A percentile compares a stretch with the other conserved stretches of the same genome.
Evolutionary conservation across 1,140 invertebrate genomes (phyloP).

Genomic region (Trichonephila clavipes): DNA sequence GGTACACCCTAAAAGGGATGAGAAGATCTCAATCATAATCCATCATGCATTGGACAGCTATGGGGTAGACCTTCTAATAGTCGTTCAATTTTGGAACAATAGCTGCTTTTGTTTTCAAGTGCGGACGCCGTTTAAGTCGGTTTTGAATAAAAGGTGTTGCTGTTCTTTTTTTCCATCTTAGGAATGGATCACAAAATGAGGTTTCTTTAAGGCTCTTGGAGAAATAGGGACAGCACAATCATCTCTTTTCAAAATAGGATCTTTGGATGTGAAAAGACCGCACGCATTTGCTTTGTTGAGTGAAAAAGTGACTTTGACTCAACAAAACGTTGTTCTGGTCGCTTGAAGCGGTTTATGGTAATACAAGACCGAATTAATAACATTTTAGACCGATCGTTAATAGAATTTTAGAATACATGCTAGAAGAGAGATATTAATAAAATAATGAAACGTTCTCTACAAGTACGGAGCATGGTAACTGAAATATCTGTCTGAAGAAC

Average conservation of each 20-base stretch:
- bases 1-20: slow-evolving; percentile 20
- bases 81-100: slow-evolving; percentile 61
- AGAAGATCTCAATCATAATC: slow-evolving; percentile 65
- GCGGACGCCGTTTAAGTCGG: slow-evolving; percentile 40
- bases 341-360: too few relatives aligned
- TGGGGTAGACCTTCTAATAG: slow-evolving; percentile 66
- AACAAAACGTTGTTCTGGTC: too few relatives aligned
- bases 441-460: too few relatives aligned
- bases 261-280: neutral
- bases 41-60: slow-evolving; percentile 65
- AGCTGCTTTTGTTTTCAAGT: slow-evolving; percentile 60
- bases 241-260: neutral
- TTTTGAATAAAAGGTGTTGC: neutral
- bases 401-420: too few relatives aligned
- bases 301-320: neutral
- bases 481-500: too few relatives aligned
- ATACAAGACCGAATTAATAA: too few relatives aligned
- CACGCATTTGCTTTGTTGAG: slow-evolving; percentile 1
- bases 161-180: neutral
- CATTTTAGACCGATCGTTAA: too few relatives aligned
- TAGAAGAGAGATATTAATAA: too few relatives aligned
- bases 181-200: neutral
- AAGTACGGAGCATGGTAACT: too few relatives aligned
- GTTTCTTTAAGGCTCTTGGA: neutral
- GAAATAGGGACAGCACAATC: neutral